Evolutionary conservation across 2,113 vertebrate species (phyloP).

Genomic region (Gulo gulo): DNA sequence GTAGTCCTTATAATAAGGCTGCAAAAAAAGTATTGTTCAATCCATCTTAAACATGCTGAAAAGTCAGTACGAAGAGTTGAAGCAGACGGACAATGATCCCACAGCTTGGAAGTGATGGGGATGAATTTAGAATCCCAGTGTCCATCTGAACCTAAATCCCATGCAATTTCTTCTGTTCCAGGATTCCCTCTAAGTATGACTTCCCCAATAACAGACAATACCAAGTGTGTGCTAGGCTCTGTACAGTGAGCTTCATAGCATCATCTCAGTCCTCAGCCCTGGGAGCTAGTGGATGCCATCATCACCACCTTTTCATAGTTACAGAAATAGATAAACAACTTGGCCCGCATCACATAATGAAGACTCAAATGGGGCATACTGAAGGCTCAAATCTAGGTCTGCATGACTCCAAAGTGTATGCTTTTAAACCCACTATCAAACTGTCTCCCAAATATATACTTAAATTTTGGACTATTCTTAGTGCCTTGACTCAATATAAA

Average conservation of each 20-base stretch:
- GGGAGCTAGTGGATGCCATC: neutral
- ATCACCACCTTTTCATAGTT: neutral
- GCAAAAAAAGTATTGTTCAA: neutral
- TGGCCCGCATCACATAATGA: neutral
- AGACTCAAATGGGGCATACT: neutral
- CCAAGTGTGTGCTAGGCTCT: neutral
- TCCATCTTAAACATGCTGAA: neutral
- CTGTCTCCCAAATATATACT: neutral
- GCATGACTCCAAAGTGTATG: neutral
- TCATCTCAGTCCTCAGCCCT: neutral
- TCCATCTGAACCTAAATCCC: constrained; percentile 15
- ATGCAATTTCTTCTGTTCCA: constrained; percentile 41
- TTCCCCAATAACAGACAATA: constrained; percentile 27
- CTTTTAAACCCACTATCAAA: constrained; percentile 27
- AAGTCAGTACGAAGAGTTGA: neutral
- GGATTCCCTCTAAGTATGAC: neutral
- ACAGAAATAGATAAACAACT: neutral
- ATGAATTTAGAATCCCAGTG: constrained; percentile 38
- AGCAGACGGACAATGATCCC: neutral
- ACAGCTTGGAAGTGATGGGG: constrained; percentile 21
- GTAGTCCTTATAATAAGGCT: neutral
- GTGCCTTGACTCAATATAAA: neutral
- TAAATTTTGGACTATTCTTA: neutral
- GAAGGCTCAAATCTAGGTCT: constrained; percentile 1
- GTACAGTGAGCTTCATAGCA: neutral